Base-by-base conservation (phyloP, 2,888 invertebrate genomes). In the Calliopum simillimum region DNA sequence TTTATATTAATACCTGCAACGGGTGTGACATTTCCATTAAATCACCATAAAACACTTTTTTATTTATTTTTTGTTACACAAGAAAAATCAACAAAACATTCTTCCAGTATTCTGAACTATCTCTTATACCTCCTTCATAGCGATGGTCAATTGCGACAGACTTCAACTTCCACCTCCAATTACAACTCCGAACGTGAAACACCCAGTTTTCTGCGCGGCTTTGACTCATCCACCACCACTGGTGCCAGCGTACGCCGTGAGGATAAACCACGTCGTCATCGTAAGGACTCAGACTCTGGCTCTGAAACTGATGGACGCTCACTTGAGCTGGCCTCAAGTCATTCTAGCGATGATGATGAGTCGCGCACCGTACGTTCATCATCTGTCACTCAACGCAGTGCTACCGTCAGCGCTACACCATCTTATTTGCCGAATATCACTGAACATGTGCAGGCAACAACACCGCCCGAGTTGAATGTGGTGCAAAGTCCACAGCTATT, bases 241-340 rank as follows among this genome's bases (percentile, higher is more conserved):
- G 82, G 78, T 12, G 70, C 77, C 8, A 76, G 81, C 3, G 46
- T 62, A 8, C 74, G 79, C 5, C 77, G 79, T n/a, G 84, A 84
- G 67, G 83, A 85, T 66, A 84, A 85, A 73, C 76, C 83, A 1
- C 79, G 84, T 0, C 79, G 84, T 0, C 84, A 84, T 74, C 80
- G 91, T 11, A 90, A 91, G 79, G 91, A 91, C 75, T 91, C 93
- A 0, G 94, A 94, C 82, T 93, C 93, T 0, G 96, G 96, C 79
- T 94, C 94, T 0, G 95, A 96, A 65, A 93, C 93, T 3, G 87
- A 82, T 78, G 94, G 94, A 3, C 89, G 94, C 49, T 94, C 94
- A 79, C 88, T 98, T 72, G 97, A 97, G 79, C 89, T 98, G 63
- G 97, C 97, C 14, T 97, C 97, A 62, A 97, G 97, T 82, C 98